Evolutionary conservation across 2,888 invertebrate genomes (phyloP).

Genomic region (Trichopoda pennipes): DNA sequence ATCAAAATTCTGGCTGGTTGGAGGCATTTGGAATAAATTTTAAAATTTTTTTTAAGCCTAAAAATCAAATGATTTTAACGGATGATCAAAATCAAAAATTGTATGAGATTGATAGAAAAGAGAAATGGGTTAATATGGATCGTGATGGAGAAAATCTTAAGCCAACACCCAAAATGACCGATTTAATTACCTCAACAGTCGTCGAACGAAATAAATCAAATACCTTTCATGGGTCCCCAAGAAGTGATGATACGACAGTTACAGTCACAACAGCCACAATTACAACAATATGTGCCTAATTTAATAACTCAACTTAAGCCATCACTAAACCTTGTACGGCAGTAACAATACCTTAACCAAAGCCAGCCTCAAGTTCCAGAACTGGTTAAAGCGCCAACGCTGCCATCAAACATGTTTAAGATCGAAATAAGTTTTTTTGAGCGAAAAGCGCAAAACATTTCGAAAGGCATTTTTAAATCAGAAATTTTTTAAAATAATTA

Average conservation of each 20-base stretch:
- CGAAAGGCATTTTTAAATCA: no score
- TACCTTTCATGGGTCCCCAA: constrained; percentile 60
- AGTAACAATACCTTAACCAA: constrained; percentile 26
- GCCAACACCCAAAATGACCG: constrained; percentile 87
- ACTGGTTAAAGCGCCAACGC: constrained; percentile 76
- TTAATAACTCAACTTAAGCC: constrained; percentile 53
- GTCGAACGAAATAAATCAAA: constrained; percentile 56
- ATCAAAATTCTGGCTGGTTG: constrained; percentile 86
- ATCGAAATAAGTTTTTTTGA: constrained; percentile 85
- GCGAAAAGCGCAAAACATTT: no score
- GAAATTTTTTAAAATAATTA: no score
- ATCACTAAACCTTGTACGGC: constrained; percentile 60
- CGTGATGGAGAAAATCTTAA: constrained; percentile 83
- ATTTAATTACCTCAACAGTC: constrained; percentile 77
- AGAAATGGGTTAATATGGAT: constrained; percentile 93
- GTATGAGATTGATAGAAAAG: constrained; percentile 94
- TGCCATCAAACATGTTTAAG: constrained; percentile 88
- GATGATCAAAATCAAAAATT: constrained; percentile 96
- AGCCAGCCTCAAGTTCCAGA: constrained; percentile 64
- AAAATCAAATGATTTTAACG: constrained; percentile 97
- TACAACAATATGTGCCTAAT: constrained; percentile 63
- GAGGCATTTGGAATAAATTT: constrained; percentile 92
- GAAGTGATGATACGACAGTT: no score
- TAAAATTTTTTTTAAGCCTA: constrained; percentile 90
- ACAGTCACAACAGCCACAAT: constrained; percentile 62